Evolutionary conservation across 2,113 vertebrate genomes (phyloP), one percentile per base, ranked within the genome.

Genomic region (Eurypyga helias): DNA sequence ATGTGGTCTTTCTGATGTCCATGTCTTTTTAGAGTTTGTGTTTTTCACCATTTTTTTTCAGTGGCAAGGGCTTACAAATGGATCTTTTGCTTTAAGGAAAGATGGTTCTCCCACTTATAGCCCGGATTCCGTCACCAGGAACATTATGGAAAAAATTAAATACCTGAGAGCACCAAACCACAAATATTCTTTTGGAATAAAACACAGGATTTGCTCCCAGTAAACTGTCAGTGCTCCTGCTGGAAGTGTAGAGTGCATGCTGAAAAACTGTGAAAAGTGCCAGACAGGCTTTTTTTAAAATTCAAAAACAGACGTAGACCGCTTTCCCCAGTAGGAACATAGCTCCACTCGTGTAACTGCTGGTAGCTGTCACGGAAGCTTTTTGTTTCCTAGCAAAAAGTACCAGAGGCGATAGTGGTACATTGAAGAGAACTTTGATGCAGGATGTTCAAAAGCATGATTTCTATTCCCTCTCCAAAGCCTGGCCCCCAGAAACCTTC

Each of bases 401-500:
- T 71, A 91, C 61, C 80, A 71, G 83, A 89, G 87, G 66, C 87
- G 93, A 61, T 61, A 87, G 69, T 11, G 41, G 34, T 87, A 75
- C 5, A 0, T 57, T 73, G 46, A 71, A 87, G 79, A 83, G 15
- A 76, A 69, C 90, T 95, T 92, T 97, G 97, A 95, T 95, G 80
- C n/a, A 65, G 33, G 21, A 79, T 87, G 77, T 91, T 97, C 94
- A 94, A 94, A 96, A 95, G 81, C 34, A 20, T 60, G 11, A 57
- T 89, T 96, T 85, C 69, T 78, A 8, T 84, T 91, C 65, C 49
- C 12, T 58, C 31, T 82, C 70, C 66, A 66, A 89, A 88, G 41
- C 60, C 78, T 11, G 5, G 21, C 49, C 67, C 58, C 26, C 38
- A 81, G 87, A 92, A 92, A 48, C 65, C 57, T 94, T 79, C 61